These are phyloP conservation scores for Platygyra sinensis DNA, from an alignment of 64 coral and sea anemone species.

Conservation along the genomic window DNA sequence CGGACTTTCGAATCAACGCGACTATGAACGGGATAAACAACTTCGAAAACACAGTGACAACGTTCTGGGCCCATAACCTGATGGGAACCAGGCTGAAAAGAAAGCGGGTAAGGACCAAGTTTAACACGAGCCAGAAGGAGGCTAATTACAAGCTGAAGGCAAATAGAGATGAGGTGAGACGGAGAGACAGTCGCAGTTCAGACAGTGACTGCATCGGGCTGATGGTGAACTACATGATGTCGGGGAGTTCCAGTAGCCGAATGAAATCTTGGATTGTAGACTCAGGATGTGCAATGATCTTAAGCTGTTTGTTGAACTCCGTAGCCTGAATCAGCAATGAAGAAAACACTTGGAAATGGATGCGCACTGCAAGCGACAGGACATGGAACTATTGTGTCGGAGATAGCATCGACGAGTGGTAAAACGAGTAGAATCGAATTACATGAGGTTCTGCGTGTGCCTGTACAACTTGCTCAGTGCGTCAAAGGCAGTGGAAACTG, in stretches of 20 bases:
- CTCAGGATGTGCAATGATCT: constrained; percentile 46
- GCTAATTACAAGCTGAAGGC: too few species aligned
- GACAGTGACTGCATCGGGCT: too few species aligned
- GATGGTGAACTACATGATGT: constrained; percentile 11
- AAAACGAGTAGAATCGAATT: background rate
- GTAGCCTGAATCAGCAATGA: constrained; percentile 13
- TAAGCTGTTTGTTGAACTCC: constrained; percentile 55
- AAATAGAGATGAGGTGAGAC: too few species aligned
- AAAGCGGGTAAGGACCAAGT: too few species aligned
- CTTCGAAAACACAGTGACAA: too few species aligned
- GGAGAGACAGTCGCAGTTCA: too few species aligned
- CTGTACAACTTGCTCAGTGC: background rate
- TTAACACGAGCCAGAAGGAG: too few species aligned
- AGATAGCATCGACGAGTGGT: background rate
- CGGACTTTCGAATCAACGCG: too few species aligned
- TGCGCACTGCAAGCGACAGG: constrained; percentile 38
- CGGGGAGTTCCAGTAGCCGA: constrained; percentile 2
- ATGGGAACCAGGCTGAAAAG: too few species aligned
- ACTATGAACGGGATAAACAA: too few species aligned
- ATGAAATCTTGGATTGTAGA: constrained; percentile 35
- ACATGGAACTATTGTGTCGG: background rate
- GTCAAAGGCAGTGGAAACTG: too few species aligned
- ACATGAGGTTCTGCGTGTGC: constrained; percentile 44
- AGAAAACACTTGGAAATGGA: constrained; percentile 61
- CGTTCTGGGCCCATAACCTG: too few species aligned